These are phyloP conservation scores for Eupithecia insigniata DNA, from an alignment of 2,888 invertebrate species.

Conservation along the genomic window DNA sequence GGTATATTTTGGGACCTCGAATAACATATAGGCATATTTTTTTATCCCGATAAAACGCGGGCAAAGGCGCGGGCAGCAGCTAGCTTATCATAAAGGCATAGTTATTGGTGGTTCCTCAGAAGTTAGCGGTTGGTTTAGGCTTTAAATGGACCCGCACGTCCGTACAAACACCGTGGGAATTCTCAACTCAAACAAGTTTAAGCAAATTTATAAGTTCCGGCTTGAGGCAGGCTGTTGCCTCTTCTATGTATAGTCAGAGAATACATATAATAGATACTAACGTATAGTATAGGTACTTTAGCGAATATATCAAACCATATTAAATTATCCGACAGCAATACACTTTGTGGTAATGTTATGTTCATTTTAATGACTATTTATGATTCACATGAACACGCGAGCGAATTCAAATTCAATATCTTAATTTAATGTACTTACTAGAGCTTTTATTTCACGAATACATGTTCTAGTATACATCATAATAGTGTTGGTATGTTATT, in stretches of 20 bases:
- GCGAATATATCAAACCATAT: constrained; percentile 39
- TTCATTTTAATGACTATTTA: constrained; percentile 39
- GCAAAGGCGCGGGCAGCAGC: too few relatives aligned
- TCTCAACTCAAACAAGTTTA: constrained; percentile 81
- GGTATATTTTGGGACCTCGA: too few relatives aligned
- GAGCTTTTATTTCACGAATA: constrained; percentile 43
- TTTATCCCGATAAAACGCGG: too few relatives aligned
- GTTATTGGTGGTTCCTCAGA: constrained; percentile 67
- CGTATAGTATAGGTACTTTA: constrained; percentile 31
- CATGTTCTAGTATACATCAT: not conserved
- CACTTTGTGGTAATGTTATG: constrained; percentile 35
- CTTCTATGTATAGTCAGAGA: constrained; percentile 46
- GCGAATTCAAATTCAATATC: constrained; percentile 48
- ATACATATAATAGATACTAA: too few relatives aligned
- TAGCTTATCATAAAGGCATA: constrained; percentile 62
- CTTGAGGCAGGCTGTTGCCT: constrained; percentile 67
- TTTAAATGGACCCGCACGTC: constrained; percentile 80
- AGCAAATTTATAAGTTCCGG: constrained; percentile 81
- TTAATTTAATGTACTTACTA: constrained; percentile 35
- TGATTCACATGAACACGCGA: constrained; percentile 44
- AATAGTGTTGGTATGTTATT: too few relatives aligned
- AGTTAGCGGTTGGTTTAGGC: constrained; percentile 76
- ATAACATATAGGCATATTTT: too few relatives aligned
- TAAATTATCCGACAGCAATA: constrained; percentile 40
- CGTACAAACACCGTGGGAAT: constrained; percentile 79